Evolutionary conservation across 2,113 vertebrate species (phyloP), one percentile per base, ranked within the genome.

Genomic region (Donacobius atricapilla): DNA sequence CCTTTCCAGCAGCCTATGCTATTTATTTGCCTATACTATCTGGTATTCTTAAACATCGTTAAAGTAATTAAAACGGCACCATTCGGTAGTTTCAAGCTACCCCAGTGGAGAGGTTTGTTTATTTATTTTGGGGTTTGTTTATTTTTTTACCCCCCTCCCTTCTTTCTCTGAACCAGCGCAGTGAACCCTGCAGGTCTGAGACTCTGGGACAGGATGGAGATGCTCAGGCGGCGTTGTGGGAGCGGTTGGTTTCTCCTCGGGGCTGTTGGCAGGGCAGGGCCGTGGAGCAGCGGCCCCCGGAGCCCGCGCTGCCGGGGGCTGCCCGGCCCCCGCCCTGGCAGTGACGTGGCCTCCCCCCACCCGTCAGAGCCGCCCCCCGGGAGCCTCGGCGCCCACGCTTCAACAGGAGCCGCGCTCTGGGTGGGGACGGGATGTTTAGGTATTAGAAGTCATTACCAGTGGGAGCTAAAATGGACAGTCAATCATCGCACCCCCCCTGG

Each of bases 361-460:
- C 25, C 15, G 22, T 13, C 33, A 61, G 63, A 69, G 61, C 85
- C 56, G 33, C 37, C 44, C 48, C 56, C 56, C 44, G 53, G 88
- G 44, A 91, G 66, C 70, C n/a, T 31, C 83, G 71, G 95, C 44
- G 79, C 89, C 95, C 94, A 57, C 64, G 68, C 65, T 86, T 89
- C 70, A 57, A 93, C 92, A 79, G 93, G 76, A 93, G 84, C 42
- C 63, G 72, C 68, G 1, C 17, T 88, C 56, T 44, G 56, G 50
- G 48, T 70, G 69, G 89, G 60, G 79, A 73, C 30, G 35, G 58
- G 45, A 25, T 83, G 86, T 96, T 94, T 91, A 86, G 87, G 78
- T 95, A 83, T 96, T 95, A 96, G 87, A 56, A 97, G 87, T 90
- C 93, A 96, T 96, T 93, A 92, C 84, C 95, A 88, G 91, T 95